Percentiles rank a stretch among this genome's conserved stretches.
Evolutionary conservation across 2,888 invertebrate species (phyloP).

Genomic region (Xestia xanthographa): DNA sequence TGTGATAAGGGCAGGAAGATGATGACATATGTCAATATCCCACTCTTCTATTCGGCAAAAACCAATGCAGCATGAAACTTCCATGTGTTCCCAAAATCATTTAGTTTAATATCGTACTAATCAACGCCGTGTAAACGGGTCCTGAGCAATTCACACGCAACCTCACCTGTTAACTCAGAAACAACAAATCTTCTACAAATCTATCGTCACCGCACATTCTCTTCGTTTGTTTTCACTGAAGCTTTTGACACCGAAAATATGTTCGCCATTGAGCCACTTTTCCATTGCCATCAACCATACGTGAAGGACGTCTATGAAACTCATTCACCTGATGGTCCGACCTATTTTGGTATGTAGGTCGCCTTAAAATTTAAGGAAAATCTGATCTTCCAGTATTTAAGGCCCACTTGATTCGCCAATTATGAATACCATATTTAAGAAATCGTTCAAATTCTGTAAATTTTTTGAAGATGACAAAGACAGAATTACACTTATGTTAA

Average conservation of each 20-base stretch:
- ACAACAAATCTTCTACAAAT: conserved; percentile 57
- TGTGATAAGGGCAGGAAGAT: no score
- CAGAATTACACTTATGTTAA: neutral
- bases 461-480: neutral
- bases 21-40: neutral
- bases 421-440: neutral
- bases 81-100: neutral
- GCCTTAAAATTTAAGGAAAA: neutral
- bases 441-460: neutral
- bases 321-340: conserved; percentile 51
- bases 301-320: conserved; percentile 59
- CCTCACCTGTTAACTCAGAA: conserved; percentile 50
- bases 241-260: conserved; percentile 65
- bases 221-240: conserved; percentile 59
- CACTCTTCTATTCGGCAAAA: neutral
- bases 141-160: conserved; percentile 47
- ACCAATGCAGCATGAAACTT: neutral
- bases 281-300: conserved; percentile 42
- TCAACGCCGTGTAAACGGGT: conserved; percentile 2
- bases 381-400: neutral
- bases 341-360: conserved; percentile 41
- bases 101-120: conserved; percentile 6
- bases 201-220: conserved; percentile 61
- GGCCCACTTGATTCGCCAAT: neutral
- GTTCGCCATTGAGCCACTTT: conserved; percentile 66